These are phyloP conservation scores for Cricetomys ansorgei DNA, from an alignment of 2,113 vertebrate species.

Conservation along the genomic window DNA sequence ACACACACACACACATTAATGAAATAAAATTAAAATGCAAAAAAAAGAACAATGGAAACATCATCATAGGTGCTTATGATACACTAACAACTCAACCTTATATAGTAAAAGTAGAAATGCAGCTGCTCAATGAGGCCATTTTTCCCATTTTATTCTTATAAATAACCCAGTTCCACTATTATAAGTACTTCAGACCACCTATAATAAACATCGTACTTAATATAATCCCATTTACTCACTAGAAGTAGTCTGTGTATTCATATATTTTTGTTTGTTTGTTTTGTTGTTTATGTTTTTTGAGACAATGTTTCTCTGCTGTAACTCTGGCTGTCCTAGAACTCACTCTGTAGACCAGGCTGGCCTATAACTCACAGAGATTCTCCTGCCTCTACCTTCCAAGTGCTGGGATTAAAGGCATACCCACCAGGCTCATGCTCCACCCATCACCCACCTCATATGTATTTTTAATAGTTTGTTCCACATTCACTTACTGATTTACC, in stretches of 20 bases:
- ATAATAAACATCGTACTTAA: not conserved
- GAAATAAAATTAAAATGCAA: not conserved
- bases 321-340: too few species aligned
- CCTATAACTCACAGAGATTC: too few species aligned
- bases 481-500: constrained; percentile 33
- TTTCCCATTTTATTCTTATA: not conserved
- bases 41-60: constrained; percentile 17
- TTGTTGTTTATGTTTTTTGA: too few species aligned
- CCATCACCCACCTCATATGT: too few species aligned
- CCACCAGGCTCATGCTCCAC: too few species aligned
- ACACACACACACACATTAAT: not conserved
- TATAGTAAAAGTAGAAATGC: constrained; percentile 22
- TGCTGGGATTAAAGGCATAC: too few species aligned
- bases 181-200: not conserved
- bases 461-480: constrained; percentile 41
- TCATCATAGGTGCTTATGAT: not conserved
- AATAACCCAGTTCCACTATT: not conserved
- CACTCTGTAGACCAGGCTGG: too few species aligned
- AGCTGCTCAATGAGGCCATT: not conserved
- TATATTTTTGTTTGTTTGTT: too few species aligned
- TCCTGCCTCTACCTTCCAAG: too few species aligned
- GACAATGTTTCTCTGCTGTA: too few species aligned
- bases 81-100: constrained; percentile 30
- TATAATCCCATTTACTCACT: constrained; percentile 14
- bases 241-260: not conserved